Percentiles rank a stretch among this genome's conserved stretches.
Conservation (phyloP, 53 echinoderm and acorn worm species). For the Crossaster papposus region DNA sequence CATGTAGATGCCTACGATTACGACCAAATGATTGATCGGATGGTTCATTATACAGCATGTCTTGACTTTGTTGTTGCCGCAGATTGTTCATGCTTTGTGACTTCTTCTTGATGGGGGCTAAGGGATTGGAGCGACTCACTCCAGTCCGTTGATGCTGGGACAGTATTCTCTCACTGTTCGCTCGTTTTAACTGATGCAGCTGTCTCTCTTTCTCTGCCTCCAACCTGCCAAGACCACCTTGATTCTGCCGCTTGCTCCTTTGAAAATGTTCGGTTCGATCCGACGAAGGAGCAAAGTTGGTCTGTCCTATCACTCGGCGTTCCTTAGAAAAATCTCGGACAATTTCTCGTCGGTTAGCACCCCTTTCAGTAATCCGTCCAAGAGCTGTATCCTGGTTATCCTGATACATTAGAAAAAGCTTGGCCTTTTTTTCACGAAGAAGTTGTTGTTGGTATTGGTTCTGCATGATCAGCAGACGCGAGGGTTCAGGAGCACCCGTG, state of each 20-base stretch:
- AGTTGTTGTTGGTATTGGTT: slow-evolving; percentile 75
- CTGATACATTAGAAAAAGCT: slow-evolving; percentile 79
- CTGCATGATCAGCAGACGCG: slow-evolving; percentile 79
- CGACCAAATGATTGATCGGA: slow-evolving; percentile 5
- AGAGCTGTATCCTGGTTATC: slow-evolving; percentile 68
- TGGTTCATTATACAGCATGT: slow-evolving; percentile 61
- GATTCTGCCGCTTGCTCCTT: slow-evolving; percentile 61
- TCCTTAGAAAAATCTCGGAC: slow-evolving; percentile 88
- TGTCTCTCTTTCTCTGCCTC: slow-evolving; percentile 61
- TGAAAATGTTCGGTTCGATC: slow-evolving; percentile 62
- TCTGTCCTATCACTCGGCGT: slow-evolving; percentile 72
- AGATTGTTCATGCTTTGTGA: slow-evolving; percentile 31
- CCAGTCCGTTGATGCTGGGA: slow-evolving; percentile 51
- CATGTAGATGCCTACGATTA: slow-evolving; percentile 22
- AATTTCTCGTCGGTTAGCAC: slow-evolving; percentile 60
- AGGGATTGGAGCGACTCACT: slow-evolving; percentile 58
- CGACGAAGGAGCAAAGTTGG: slow-evolving; percentile 26
- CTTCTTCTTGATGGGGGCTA: slow-evolving; percentile 77
- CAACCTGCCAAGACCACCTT: background rate
- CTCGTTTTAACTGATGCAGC: slow-evolving; percentile 54
- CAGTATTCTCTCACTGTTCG: slow-evolving; percentile 57
- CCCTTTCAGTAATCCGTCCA: slow-evolving; percentile 19
- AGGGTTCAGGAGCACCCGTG: slow-evolving; percentile 80
- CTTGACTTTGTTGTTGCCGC: slow-evolving; percentile 38
- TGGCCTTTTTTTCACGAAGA: slow-evolving; percentile 84